Evolutionary conservation across 2,888 invertebrate genomes (phyloP).

Genomic region (Lottia gigantea): DNA sequence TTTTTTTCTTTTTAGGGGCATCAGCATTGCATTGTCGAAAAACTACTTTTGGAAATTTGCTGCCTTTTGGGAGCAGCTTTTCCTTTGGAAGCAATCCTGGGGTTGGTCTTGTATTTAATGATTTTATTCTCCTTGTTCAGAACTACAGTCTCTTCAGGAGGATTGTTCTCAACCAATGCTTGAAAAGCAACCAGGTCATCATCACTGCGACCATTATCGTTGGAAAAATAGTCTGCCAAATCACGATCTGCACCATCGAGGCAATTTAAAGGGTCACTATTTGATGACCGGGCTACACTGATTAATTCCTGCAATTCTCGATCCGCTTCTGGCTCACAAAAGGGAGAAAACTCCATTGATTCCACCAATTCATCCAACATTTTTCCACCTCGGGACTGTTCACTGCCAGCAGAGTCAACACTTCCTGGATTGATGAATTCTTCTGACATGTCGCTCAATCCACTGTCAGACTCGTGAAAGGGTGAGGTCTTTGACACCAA

Average conservation of each 20-base stretch:
- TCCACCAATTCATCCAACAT: conserved; percentile 24
- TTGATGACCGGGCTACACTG: not conserved
- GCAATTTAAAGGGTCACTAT: not conserved
- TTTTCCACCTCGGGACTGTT: not conserved
- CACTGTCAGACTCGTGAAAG: conserved; percentile 57
- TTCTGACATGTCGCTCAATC: conserved; percentile 39
- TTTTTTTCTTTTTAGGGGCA: not conserved
- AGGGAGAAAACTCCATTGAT: conserved; percentile 13
- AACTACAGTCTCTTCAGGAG: too few relatives aligned
- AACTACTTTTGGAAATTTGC: not conserved
- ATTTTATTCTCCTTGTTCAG: too few relatives aligned
- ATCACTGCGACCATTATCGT: not conserved
- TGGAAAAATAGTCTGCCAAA: not conserved
- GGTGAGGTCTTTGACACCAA: conserved; percentile 39
- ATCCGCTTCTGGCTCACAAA: not conserved
- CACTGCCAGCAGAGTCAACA: conserved; percentile 7
- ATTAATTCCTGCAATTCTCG: too few relatives aligned
- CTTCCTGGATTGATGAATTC: conserved; percentile 18
- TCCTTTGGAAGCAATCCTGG: not conserved
- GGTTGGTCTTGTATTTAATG: conserved; percentile 7
- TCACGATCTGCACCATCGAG: conserved; percentile 15
- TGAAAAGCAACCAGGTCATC: too few relatives aligned
- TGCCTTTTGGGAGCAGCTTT: not conserved
- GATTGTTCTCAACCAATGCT: too few relatives aligned
- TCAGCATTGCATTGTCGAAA: not conserved